Percentiles rank a stretch among this genome's conserved stretches.
phyloP scores from a whole-genome alignment of 2,113 vertebrate genomes.

The Excalfactoria chinensis region DNA sequence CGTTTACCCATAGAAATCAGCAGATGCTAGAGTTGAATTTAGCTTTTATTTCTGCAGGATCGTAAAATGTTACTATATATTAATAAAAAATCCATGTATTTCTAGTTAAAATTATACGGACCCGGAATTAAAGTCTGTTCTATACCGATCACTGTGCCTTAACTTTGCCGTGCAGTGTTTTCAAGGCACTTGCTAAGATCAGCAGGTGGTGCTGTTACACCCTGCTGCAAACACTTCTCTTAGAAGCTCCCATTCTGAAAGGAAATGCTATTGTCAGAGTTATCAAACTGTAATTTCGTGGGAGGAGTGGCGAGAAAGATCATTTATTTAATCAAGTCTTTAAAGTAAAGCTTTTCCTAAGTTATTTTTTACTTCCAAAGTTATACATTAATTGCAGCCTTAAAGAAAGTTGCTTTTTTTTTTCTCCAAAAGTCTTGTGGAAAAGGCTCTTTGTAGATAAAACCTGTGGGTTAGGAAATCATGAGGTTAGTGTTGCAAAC shows the following conservation, averaged over 20 bases:
- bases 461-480: background rate
- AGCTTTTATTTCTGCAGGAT: background rate
- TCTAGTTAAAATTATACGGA: background rate
- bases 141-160: background rate
- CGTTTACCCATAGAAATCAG: background rate
- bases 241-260: background rate
- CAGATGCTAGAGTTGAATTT: background rate
- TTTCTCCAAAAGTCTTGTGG: background rate
- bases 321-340: background rate
- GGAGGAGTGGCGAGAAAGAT: background rate
- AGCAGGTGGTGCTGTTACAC: constrained; percentile 63
- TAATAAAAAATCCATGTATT: background rate
- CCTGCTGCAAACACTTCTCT: background rate
- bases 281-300: background rate
- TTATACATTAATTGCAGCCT: background rate
- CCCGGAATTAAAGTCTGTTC: background rate
- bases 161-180: background rate
- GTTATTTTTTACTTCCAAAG: background rate
- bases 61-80: background rate
- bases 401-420: background rate
- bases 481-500: background rate
- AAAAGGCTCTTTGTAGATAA: background rate
- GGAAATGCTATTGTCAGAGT: background rate
- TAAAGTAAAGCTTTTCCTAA: background rate
- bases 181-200: background rate